A percentile compares a stretch with the other conserved stretches of the same genome.
These are phyloP conservation scores for Hassar affinis DNA, from an alignment of 2,113 vertebrate species.

Conservation along the genomic window DNA sequence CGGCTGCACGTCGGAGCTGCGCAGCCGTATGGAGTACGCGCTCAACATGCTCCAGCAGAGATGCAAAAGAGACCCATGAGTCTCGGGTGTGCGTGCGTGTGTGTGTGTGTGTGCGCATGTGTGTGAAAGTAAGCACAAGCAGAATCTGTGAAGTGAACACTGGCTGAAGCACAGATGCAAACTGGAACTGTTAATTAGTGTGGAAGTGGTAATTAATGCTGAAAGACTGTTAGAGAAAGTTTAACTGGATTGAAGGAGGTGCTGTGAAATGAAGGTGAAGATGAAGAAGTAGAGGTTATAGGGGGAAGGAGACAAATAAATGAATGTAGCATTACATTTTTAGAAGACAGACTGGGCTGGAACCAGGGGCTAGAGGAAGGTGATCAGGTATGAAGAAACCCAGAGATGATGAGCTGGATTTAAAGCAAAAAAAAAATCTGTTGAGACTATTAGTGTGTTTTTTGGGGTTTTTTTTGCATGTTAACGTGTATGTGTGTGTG, in stretches of 20 bases:
- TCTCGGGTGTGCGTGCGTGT: not conserved
- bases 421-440: slow-evolving; percentile 41
- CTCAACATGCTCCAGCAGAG: slow-evolving; percentile 95
- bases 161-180: slow-evolving; percentile 18
- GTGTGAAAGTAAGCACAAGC: not conserved
- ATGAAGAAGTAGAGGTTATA: not conserved
- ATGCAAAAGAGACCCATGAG: slow-evolving; percentile 56
- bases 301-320: slow-evolving; percentile 48
- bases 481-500: slow-evolving; percentile 27
- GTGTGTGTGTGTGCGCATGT: not conserved
- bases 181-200: slow-evolving; percentile 31
- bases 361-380: slow-evolving; percentile 60
- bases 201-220: slow-evolving; percentile 23
- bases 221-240: not conserved
- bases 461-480: slow-evolving; percentile 18
- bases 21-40: slow-evolving; percentile 90
- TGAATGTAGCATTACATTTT: slow-evolving; percentile 65
- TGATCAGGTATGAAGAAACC: not conserved
- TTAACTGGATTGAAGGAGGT: not conserved
- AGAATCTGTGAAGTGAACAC: slow-evolving; percentile 5
- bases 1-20: slow-evolving; percentile 85
- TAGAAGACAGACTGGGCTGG: slow-evolving; percentile 77
- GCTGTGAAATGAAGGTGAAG: no score
- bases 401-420: not conserved
- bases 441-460: slow-evolving; percentile 29